Conservation (phyloP, 2,888 invertebrate species). For the Drosophila nigricruria region DNA sequence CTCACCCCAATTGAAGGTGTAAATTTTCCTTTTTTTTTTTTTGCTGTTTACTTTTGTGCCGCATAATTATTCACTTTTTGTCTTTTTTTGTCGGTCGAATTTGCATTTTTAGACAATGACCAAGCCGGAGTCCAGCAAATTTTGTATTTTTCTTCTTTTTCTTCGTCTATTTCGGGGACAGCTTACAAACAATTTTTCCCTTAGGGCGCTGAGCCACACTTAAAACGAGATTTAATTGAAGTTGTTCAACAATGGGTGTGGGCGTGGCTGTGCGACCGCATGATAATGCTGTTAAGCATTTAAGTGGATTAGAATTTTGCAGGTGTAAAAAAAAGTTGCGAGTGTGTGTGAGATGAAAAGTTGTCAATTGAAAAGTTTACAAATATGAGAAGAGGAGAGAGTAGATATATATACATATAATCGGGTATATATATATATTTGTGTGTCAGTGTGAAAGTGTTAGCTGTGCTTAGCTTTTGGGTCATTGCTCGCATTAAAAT, state of each 20-base stretch:
- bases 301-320: conserved; percentile 75
- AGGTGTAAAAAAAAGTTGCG: conserved; percentile 53
- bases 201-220: conserved; percentile 42
- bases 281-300: conserved; percentile 78
- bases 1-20: conserved; percentile 66
- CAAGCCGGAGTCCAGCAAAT: conserved; percentile 31
- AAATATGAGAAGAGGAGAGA: conserved; percentile 16
- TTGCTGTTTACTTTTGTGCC: conserved; percentile 19
- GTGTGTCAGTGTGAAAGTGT: conserved; percentile 9
- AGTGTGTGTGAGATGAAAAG: conserved; percentile 54
- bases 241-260: conserved; percentile 65
- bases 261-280: conserved; percentile 58
- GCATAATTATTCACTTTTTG: conserved; percentile 72
- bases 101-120: conserved; percentile 77
- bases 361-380: conserved; percentile 76
- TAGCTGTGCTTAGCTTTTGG: conserved; percentile 40
- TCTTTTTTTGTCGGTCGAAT: conserved; percentile 53
- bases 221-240: conserved; percentile 77
- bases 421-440: neutral
- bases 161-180: conserved; percentile 52
- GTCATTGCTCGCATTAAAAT: conserved; percentile 46
- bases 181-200: conserved; percentile 56
- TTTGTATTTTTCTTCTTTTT: conserved; percentile 45
- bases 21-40: conserved; percentile 58
- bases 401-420: neutral